A percentile compares a stretch with the other conserved stretches of the same genome.
These are phyloP conservation scores for Drosophila busckii DNA, from an alignment of 1,140 invertebrate species.

Conservation along the genomic window DNA sequence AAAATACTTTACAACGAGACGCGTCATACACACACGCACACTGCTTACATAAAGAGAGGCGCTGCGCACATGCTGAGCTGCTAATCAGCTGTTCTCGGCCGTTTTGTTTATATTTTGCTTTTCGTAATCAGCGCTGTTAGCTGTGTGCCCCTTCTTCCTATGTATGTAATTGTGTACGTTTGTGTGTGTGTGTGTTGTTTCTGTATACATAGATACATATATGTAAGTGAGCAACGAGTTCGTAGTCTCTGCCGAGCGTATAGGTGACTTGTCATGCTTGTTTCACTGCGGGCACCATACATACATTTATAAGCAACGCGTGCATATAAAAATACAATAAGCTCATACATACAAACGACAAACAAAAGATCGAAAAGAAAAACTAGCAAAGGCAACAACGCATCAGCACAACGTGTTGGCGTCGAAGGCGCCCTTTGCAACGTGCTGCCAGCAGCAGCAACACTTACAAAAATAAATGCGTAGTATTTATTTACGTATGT, in stretches of 20 bases:
- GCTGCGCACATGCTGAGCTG: constrained; percentile 55
- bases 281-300: constrained; percentile 48
- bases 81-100: constrained; percentile 65
- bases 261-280: constrained; percentile 62
- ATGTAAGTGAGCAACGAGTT: constrained; percentile 25
- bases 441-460: constrained; percentile 15
- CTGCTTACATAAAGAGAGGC: constrained; percentile 35
- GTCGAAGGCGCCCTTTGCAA: constrained; percentile 21
- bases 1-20: constrained; percentile 30
- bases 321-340: constrained; percentile 34
- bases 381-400: constrained; percentile 17
- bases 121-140: constrained; percentile 57
- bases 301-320: background rate
- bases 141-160: constrained; percentile 57
- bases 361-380: constrained; percentile 48
- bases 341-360: constrained; percentile 36
- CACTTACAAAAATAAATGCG: constrained; percentile 42
- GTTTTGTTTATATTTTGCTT: constrained; percentile 75
- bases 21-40: constrained; percentile 4
- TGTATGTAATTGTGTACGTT: constrained; percentile 22
- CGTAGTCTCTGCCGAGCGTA: constrained; percentile 19
- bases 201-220: no score
- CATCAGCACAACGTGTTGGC: constrained; percentile 41
- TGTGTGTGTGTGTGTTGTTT: background rate
- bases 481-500: constrained; percentile 31